Evolutionary conservation across 2,113 vertebrate species (phyloP), one percentile per base, ranked within the genome.

Genomic region (Setophaga kirtlandii): DNA sequence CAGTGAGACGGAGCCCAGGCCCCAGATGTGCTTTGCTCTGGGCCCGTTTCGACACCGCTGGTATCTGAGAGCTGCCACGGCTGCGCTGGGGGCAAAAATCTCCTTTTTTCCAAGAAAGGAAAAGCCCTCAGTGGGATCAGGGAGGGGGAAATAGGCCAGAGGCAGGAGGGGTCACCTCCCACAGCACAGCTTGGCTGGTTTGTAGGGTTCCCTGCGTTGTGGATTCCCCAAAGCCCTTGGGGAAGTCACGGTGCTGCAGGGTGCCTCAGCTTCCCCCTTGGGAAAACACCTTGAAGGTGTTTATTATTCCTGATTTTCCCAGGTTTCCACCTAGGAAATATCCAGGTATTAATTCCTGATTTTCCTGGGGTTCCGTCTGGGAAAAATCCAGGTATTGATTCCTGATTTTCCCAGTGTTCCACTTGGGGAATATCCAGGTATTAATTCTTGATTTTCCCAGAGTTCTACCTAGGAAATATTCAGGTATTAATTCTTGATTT

Each of bases 11-110:
- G 42, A 93, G 69, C 87, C 65, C 87, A 30, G 87, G 87, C 58
- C 93, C 87, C 91, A 91, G 91, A 82, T 89, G 92, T 89, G 93
- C 70, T 95, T 69, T 82, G 59, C 83, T 77, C 86, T 73, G 86
- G 71, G 88, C 86, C 4, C 31, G 10, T 96, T 93, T 91, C 37
- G 3, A 87, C 93, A 84, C 89, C 3, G 3, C 81, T 42, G 89
- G n/a, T 60, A 52, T 88, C 89, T 19, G 28, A 5, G 75, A 85
- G 71, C 62, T 82, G 88, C 82, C 55, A 27, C 3, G 16, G 83
- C 23, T 47, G 37, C 1, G 3, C 90, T 27, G 81, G 73, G 67
- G 87, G 68, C 17, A 42, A 82, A 56, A 76, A 76, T 25, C 20
- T 59, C 27, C 41, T 35, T 62, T 70, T 69, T 46, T 67, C 89